Conservation (phyloP, 2,113 vertebrate genomes). For the Callithrix jacchus region DNA sequence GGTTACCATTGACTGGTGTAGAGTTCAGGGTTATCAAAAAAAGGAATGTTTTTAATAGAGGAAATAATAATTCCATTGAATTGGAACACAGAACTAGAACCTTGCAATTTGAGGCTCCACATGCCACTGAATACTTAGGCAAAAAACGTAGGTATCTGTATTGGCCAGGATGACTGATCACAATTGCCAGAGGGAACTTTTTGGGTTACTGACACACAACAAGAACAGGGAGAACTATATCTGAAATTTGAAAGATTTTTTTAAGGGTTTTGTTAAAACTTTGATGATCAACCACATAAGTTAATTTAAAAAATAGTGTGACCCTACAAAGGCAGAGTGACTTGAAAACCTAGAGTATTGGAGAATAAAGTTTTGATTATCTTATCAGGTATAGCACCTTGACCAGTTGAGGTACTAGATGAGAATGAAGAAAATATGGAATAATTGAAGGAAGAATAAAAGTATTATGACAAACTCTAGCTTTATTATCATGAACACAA, state of each 20-base stretch:
- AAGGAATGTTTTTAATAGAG: not conserved
- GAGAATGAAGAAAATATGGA: not conserved
- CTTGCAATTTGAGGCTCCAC: not conserved
- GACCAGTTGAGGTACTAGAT: not conserved
- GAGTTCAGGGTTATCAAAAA: not conserved
- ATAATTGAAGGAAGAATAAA: not conserved
- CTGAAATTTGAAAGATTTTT: not conserved
- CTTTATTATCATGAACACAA: not conserved
- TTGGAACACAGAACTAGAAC: not conserved
- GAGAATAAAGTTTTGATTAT: not conserved
- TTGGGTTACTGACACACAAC: not conserved
- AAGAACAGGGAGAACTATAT: not conserved
- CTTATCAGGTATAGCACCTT: not conserved
- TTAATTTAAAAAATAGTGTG: not conserved
- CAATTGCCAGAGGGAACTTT: not conserved
- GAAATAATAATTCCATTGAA: not conserved
- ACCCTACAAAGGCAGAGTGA: not conserved
- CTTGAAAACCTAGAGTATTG: not conserved
- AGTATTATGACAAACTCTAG: not conserved
- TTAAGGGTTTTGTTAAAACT: not conserved
- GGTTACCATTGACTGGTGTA: not conserved
- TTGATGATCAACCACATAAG: not conserved
- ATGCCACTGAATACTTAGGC: not conserved
- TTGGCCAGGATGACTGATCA: not conserved
- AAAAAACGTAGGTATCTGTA: not conserved